Evolutionary conservation across 2,113 vertebrate species (phyloP).

Genomic region (Pseudolaguvia tuberculata): DNA sequence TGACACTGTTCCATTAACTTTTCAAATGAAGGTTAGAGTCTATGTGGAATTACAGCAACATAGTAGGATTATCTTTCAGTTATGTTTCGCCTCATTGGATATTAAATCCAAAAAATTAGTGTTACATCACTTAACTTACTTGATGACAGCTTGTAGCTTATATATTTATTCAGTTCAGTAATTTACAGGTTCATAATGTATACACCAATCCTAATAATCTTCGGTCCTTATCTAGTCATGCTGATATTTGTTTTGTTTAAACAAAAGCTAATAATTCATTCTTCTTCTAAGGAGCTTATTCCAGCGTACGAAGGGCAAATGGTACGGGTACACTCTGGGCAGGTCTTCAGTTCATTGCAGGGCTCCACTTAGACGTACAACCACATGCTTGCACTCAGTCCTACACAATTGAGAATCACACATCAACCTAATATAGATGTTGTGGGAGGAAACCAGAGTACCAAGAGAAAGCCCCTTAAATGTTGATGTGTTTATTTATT

Average conservation of each 20-base stretch:
- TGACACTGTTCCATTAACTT: slow-evolving; percentile 46
- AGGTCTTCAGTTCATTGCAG: too few species aligned
- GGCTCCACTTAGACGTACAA: too few species aligned
- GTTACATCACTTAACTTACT: background rate
- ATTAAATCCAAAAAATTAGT: background rate
- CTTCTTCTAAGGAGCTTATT: too few species aligned
- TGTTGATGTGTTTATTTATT: background rate
- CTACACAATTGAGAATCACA: too few species aligned
- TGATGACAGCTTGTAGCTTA: background rate
- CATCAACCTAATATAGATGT: too few species aligned
- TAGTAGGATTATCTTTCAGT: slow-evolving; percentile 18
- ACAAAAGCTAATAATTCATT: too few species aligned
- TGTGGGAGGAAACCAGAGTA: too few species aligned
- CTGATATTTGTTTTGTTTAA: background rate
- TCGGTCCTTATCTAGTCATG: background rate
- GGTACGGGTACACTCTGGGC: too few species aligned
- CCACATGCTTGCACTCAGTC: too few species aligned
- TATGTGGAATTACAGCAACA: slow-evolving; percentile 38
- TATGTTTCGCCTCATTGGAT: background rate
- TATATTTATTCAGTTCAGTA: background rate
- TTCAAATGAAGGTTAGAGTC: slow-evolving; percentile 44
- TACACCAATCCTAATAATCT: background rate
- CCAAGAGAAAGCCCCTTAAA: too few species aligned
- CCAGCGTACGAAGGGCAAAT: too few species aligned
- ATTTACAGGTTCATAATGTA: background rate